Percentiles rank a stretch among this genome's conserved stretches.
Conservation (phyloP, 2,113 vertebrate genomes). For the Pelobates fuscus region DNA sequence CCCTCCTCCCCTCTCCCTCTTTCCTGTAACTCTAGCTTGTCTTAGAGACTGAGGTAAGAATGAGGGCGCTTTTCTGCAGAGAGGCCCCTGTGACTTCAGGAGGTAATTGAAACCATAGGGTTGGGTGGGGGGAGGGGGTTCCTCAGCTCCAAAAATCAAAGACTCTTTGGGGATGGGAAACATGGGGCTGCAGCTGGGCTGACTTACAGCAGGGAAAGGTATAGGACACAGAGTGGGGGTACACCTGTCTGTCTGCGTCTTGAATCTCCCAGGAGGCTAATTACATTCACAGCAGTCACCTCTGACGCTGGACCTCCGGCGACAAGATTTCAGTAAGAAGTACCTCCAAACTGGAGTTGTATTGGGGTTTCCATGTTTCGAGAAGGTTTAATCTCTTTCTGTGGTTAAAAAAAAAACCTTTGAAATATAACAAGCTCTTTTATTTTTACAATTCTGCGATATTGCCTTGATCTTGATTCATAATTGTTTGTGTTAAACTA, state of each 20-base stretch:
- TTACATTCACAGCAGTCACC: no score
- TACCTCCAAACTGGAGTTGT: no score
- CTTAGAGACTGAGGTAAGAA: conserved; percentile 46
- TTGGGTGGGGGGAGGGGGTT: conserved; percentile 26
- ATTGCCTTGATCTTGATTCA: no score
- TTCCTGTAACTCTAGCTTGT: conserved; percentile 46
- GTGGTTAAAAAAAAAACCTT: no score
- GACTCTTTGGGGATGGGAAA: conserved; percentile 4
- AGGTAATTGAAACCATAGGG: conserved; percentile 53
- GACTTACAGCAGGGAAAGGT: conserved; percentile 12
- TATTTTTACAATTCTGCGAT: no score
- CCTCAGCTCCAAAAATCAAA: conserved; percentile 42
- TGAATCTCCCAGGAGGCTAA: background rate
- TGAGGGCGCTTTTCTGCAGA: conserved; percentile 43
- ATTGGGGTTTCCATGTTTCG: no score
- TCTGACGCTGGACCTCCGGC: no score
- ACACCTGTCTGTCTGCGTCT: conserved; percentile 17
- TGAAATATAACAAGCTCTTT: no score
- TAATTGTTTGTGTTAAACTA: no score
- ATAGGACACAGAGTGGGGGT: conserved; percentile 2
- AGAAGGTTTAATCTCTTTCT: no score
- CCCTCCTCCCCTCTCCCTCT: conserved; percentile 22
- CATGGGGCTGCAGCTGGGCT: conserved; percentile 12
- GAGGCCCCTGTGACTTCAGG: conserved; percentile 46
- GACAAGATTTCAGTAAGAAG: background rate